These are phyloP conservation scores for Cydia pomonella DNA, from an alignment of 1,140 invertebrate genomes.

Conservation along the genomic window DNA sequence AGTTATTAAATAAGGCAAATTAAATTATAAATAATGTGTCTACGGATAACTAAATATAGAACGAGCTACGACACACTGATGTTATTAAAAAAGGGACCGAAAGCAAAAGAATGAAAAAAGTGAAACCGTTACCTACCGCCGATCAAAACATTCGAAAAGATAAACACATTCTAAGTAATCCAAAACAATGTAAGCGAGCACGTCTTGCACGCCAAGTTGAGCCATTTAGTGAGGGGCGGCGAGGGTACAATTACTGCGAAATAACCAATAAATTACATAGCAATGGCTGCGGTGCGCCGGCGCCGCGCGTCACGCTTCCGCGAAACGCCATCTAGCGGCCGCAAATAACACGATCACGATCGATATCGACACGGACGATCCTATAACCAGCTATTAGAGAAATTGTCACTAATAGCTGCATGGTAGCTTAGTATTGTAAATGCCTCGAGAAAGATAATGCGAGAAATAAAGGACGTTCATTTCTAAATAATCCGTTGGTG, in stretches of 20 bases:
- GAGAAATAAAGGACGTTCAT: background rate
- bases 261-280: slow-evolving; percentile 72
- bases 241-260: slow-evolving; percentile 70
- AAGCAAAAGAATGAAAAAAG: background rate
- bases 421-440: background rate
- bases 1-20: background rate
- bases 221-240: slow-evolving; percentile 63
- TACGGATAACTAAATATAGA: background rate
- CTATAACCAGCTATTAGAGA: slow-evolving; percentile 31
- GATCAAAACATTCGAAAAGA: slow-evolving; percentile 32
- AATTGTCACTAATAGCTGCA: slow-evolving; percentile 26
- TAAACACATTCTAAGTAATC: slow-evolving; percentile 36
- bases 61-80: background rate
- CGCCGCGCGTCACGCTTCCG: slow-evolving; percentile 67
- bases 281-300: slow-evolving; percentile 53
- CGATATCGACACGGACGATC: slow-evolving; percentile 46
- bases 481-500: too few species aligned
- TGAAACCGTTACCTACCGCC: slow-evolving; percentile 20
- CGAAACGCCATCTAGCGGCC: slow-evolving; percentile 64
- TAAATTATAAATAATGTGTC: background rate
- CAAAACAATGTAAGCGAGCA: slow-evolving; percentile 41
- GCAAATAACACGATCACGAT: slow-evolving; percentile 71
- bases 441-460: background rate
- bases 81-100: background rate
- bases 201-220: slow-evolving; percentile 48